These are phyloP conservation scores for Pachyuromys duprasi DNA, from an alignment of 2,797 vertebrate genomes.

Conservation along the genomic window DNA sequence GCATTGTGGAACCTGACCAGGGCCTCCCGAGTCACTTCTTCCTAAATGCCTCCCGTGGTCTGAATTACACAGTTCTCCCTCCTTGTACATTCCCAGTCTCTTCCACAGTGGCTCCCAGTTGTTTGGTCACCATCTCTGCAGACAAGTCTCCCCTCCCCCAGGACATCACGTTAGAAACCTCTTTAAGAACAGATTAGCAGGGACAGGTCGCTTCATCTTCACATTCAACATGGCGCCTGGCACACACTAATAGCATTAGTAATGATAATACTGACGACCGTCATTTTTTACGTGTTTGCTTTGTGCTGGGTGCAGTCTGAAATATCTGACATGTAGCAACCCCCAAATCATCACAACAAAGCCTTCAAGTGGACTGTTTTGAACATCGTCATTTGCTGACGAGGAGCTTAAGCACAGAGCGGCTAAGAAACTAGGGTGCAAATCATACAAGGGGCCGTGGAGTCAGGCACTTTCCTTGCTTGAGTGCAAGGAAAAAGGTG, in stretches of 20 bases:
- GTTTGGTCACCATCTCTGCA: neutral
- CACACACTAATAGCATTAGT: neutral
- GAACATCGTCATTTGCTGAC: neutral
- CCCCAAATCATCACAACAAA: neutral
- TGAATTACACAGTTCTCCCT: neutral
- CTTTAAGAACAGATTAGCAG: neutral
- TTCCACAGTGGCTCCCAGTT: neutral
- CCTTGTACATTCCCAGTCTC: neutral
- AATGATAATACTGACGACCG: neutral
- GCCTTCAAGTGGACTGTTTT: neutral
- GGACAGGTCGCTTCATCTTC: neutral
- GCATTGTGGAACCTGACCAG: neutral
- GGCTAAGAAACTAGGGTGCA: neutral
- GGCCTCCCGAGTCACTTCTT: neutral
- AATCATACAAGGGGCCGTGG: neutral
- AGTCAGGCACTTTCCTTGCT: neutral
- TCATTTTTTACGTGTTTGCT: neutral
- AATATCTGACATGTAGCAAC: neutral
- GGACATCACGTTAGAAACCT: neutral
- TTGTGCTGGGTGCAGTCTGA: neutral
- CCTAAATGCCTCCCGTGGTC: neutral
- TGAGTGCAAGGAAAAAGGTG: neutral
- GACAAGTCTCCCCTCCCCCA: neutral
- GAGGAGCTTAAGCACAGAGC: neutral
- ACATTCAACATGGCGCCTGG: neutral